These are phyloP conservation scores for Hoplostethus atlanticus DNA, from an alignment of 2,797 vertebrate genomes.

Conservation along the genomic window DNA sequence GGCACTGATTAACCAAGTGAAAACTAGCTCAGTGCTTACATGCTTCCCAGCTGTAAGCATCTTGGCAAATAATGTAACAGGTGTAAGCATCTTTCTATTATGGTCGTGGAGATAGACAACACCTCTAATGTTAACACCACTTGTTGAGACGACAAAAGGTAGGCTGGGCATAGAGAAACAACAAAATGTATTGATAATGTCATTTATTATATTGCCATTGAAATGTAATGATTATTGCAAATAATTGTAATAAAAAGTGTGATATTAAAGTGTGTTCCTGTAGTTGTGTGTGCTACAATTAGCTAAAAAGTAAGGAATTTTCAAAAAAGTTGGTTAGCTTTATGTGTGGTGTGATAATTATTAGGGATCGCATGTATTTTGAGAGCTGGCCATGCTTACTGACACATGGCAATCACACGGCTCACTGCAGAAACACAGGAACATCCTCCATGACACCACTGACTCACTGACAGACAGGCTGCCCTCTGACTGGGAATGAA, in stretches of 20 bases:
- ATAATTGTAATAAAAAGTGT: too few relatives aligned
- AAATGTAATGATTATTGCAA: too few relatives aligned
- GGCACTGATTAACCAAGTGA: constrained; percentile 26
- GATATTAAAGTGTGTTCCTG: too few relatives aligned
- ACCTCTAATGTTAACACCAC: neutral
- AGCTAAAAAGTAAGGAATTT: too few relatives aligned
- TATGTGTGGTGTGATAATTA: too few relatives aligned
- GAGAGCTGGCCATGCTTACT: constrained; percentile 64
- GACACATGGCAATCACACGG: constrained; percentile 78
- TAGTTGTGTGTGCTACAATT: too few relatives aligned
- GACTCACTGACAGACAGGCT: constrained; percentile 55
- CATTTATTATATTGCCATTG: too few relatives aligned
- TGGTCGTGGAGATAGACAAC: neutral
- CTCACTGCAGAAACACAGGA: constrained; percentile 70
- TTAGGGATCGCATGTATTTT: too few relatives aligned
- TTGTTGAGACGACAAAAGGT: constrained; percentile 13
- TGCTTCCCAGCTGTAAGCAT: constrained; percentile 7
- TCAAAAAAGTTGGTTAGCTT: too few relatives aligned
- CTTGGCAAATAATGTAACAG: constrained; percentile 16
- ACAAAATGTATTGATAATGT: too few relatives aligned
- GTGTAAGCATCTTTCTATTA: constrained; percentile 3
- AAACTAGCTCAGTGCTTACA: constrained; percentile 3
- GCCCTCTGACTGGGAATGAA: constrained; percentile 53
- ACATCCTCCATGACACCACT: constrained; percentile 40
- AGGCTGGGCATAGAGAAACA: neutral